These are phyloP conservation scores for Limenitis arthemis DNA, from an alignment of 2,888 invertebrate species.

Conservation along the genomic window DNA sequence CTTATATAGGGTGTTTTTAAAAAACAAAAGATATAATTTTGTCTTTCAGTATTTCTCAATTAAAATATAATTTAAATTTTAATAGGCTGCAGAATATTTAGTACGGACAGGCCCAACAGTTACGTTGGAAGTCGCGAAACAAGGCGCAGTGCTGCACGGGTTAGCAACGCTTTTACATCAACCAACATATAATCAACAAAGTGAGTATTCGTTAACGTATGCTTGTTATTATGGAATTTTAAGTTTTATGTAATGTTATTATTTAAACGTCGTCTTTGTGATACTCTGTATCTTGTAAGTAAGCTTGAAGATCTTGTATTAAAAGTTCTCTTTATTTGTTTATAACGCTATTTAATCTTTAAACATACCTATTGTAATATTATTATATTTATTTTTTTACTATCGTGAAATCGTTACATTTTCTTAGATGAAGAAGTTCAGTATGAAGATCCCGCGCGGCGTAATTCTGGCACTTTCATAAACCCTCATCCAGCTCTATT, in stretches of 20 bases:
- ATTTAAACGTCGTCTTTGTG: too few species aligned
- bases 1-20: too few species aligned
- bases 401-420: background rate
- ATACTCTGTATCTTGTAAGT: too few species aligned
- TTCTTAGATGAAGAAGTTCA: constrained; percentile 40
- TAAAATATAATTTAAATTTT: background rate
- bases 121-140: constrained; percentile 96
- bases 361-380: too few species aligned
- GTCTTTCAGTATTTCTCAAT: background rate
- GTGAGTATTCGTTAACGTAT: background rate
- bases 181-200: constrained; percentile 70
- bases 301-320: too few species aligned
- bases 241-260: background rate
- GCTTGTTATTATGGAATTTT: background rate
- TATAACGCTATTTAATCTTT: too few species aligned
- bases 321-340: too few species aligned
- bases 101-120: constrained; percentile 95
- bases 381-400: too few species aligned
- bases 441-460: constrained; percentile 50
- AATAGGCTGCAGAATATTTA: constrained; percentile 94
- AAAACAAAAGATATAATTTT: too few species aligned
- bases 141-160: constrained; percentile 97
- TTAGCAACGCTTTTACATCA: constrained; percentile 93
- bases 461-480: constrained; percentile 62
- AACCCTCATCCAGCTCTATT: constrained; percentile 60